phyloP scores from a whole-genome alignment of 2,888 invertebrate species.

The Rhyacophila evoluta region DNA sequence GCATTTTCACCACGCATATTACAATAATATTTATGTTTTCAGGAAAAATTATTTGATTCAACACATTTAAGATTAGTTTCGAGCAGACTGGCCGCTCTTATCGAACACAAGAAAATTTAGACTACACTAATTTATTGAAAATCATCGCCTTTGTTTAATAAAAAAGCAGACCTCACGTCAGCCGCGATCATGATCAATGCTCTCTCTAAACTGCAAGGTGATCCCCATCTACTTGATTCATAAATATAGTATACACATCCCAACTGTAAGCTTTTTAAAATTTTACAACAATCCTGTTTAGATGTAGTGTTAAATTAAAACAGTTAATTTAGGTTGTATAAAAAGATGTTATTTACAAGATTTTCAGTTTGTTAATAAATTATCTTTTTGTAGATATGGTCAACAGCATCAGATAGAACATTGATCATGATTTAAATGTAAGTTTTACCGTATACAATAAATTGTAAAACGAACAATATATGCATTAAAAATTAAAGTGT shows the following conservation, averaged over 20 bases:
- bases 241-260: no score
- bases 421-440: neutral
- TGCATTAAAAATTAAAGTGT: neutral
- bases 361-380: no score
- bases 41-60: neutral
- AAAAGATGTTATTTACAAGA: no score
- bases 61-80: neutral
- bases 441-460: neutral
- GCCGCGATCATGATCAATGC: no score
- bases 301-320: no score
- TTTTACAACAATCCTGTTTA: no score
- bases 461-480: neutral
- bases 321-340: no score
- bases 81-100: neutral
- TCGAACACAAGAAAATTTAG: neutral
- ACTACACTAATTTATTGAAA: neutral
- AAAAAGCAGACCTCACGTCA: neutral
- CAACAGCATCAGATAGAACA: neutral
- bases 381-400: no score
- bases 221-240: no score
- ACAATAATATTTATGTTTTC: neutral
- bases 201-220: no score
- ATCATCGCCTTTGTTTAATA: neutral
- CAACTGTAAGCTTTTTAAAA: no score
- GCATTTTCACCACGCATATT: slow-evolving; percentile 32